Conservation (phyloP, 2,888 invertebrate genomes). For the Harpalus rufipes region DNA sequence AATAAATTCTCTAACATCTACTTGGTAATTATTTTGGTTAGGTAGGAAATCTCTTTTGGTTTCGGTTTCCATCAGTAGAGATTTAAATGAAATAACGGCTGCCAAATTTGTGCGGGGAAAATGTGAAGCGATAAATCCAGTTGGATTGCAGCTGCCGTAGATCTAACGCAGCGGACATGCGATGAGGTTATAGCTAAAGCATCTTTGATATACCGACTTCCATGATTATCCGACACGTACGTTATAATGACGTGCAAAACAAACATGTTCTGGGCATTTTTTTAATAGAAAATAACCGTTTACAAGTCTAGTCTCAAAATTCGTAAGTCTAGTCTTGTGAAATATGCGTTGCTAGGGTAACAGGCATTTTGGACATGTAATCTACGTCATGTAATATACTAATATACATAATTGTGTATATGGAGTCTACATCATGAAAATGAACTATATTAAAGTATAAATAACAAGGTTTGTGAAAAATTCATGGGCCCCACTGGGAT, state of each 20-base stretch:
- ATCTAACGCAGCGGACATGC: background rate
- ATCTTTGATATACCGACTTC: background rate
- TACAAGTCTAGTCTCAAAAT: no score
- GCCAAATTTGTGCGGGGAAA: slow-evolving; percentile 51
- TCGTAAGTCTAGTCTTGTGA: no score
- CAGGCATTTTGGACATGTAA: no score
- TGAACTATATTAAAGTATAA: no score
- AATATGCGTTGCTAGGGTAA: no score
- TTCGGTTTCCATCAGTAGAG: slow-evolving; percentile 18
- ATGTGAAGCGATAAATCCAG: slow-evolving; percentile 49
- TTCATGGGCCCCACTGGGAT: no score
- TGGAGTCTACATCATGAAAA: no score
- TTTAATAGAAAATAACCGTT: background rate
- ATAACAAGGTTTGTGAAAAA: no score
- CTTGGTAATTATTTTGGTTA: background rate
- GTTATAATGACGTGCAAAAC: background rate
- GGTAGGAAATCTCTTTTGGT: background rate
- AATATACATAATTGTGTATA: no score
- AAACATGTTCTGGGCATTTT: background rate
- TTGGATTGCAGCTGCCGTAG: slow-evolving; percentile 47
- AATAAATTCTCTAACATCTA: background rate
- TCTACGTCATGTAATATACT: no score
- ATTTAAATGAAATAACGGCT: slow-evolving; percentile 60
- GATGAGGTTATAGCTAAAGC: background rate
- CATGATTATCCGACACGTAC: background rate